Percentiles rank a stretch among this genome's conserved stretches.
These are phyloP conservation scores for Pycnonotus jocosus DNA, from an alignment of 2,113 vertebrate genomes.

Conservation along the genomic window DNA sequence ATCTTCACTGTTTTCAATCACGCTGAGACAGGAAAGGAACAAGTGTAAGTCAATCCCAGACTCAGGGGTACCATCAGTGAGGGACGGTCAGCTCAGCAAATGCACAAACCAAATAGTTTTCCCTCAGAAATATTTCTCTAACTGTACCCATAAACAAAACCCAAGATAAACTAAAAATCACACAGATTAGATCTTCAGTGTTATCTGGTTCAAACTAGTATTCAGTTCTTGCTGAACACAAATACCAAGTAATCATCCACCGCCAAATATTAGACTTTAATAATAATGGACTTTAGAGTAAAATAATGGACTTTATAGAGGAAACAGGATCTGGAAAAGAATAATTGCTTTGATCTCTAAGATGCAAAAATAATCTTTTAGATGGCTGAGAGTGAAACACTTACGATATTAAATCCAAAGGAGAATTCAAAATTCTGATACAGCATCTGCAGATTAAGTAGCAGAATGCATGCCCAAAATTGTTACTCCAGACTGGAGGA, in stretches of 20 bases:
- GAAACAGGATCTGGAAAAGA: not conserved
- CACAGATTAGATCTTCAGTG: not conserved
- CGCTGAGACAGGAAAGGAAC: not conserved
- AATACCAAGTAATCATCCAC: not conserved
- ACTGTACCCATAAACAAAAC: not conserved
- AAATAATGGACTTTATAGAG: not conserved
- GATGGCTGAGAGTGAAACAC: not conserved
- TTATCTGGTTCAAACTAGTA: not conserved
- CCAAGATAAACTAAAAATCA: not conserved
- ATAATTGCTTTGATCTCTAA: not conserved
- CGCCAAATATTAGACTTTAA: not conserved
- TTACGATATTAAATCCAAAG: not conserved
- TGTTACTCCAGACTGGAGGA: not conserved
- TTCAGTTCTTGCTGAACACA: fast-evolving
- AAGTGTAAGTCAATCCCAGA: not conserved
- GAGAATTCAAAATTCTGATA: not conserved
- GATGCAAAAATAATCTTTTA: not conserved
- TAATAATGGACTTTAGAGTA: too few relatives aligned
- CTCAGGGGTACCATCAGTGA: not conserved
- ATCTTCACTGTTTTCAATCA: not conserved
- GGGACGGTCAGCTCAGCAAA: not conserved
- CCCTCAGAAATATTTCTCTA: not conserved
- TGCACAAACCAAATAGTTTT: not conserved
- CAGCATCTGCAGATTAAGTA: not conserved
- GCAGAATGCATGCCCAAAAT: not conserved